phyloP scores from a whole-genome alignment of 2,797 vertebrate genomes.

The Lepus townsendii region DNA sequence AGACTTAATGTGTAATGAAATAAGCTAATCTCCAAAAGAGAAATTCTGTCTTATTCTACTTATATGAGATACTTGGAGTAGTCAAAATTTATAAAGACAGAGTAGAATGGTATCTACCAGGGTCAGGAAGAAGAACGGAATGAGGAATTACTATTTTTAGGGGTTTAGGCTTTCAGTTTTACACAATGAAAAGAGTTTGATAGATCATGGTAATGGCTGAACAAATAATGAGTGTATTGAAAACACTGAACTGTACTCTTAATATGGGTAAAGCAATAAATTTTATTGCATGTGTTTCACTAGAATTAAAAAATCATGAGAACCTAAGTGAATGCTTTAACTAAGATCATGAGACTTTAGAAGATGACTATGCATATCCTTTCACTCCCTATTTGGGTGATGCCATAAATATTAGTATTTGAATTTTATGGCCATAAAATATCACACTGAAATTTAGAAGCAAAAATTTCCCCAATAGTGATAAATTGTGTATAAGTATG shows the following conservation, averaged over 20 bases:
- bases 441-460: conserved; percentile 18
- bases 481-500: background rate
- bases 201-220: background rate
- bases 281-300: background rate
- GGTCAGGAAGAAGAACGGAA: background rate
- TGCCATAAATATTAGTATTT: background rate
- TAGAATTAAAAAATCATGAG: background rate
- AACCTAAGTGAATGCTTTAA: background rate
- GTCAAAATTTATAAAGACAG: background rate
- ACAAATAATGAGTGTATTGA: background rate
- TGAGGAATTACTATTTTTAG: background rate
- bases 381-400: background rate
- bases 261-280: background rate
- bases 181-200: background rate
- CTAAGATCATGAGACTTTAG: background rate
- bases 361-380: background rate
- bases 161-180: background rate
- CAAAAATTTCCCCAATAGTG: background rate
- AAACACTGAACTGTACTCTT: background rate
- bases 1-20: background rate
- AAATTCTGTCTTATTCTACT: background rate
- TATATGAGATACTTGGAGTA: background rate
- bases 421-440: conserved; percentile 18
- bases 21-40: background rate
- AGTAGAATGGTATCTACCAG: background rate